Evolutionary conservation across 2,888 invertebrate species (phyloP), one percentile per base, ranked within the genome.

Genomic region (Spodoptera littoralis): DNA sequence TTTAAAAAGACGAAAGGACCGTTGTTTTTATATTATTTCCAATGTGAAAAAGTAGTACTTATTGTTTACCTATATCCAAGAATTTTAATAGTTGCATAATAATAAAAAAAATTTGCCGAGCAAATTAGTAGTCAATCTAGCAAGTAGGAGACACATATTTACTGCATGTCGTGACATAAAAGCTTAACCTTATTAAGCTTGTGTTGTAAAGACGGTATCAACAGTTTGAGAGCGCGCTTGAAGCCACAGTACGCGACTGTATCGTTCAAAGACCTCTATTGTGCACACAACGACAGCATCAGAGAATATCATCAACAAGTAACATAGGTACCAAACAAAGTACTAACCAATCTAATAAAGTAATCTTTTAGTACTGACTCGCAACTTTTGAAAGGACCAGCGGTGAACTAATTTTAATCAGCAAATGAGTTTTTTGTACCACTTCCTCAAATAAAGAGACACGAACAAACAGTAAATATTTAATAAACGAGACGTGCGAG

Each of bases 221-320:
- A 60, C 69, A 47, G 50, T 54, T 57, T 53, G 11, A 58, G n/a
- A 50, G 61, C 27, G 36, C 43, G 60, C 46, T 58, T 50, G 47
- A 27, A 43, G 53, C 44, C 30, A 11, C 22, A 52, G 46, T 41
- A 24, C 13, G 18, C 54, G 42, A 47, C 22, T 48, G 60, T 65
- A 71, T 65, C 60, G 30, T 60, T 71, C 50, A 70, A 60, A 71
- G 47, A 60, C 66, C 60, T 70, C 47, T 42, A 22, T 36, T 55
- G 45, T 65, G 47, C 52, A 64, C n/a, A 51, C 49, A 71, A 42
- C 44, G 30, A 50, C 50, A 54, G 27, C 46, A 48, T 22, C 48
- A 49, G 13, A 52, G 41, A 44, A n/a, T 13, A 30, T 41, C 27
- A 8, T 58, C 13, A 59, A 18, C 9, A 54, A 43, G 50, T 47